phyloP scores from a whole-genome alignment of 2,888 invertebrate species.

The Lamellibrachia columna region DNA sequence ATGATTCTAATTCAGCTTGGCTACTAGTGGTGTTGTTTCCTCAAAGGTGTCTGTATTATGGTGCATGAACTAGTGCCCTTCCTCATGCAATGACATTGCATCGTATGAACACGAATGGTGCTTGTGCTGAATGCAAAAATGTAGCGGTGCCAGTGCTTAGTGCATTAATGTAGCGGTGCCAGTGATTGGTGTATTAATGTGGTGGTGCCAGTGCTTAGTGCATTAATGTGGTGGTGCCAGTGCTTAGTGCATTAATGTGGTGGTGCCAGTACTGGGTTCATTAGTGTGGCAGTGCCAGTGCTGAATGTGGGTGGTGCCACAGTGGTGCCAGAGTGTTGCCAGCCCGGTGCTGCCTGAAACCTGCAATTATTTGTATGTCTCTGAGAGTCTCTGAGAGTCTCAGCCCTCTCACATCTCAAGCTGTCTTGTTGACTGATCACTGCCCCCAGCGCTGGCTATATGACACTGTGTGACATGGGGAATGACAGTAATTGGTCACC shows the following conservation, averaged over 20 bases:
- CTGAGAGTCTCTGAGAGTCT: not conserved
- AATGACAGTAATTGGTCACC: not conserved
- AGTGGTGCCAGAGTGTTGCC: not conserved
- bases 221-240: too few relatives aligned
- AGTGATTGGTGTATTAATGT: too few relatives aligned
- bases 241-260: too few relatives aligned
- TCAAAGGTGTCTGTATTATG: not conserved
- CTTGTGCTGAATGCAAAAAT: not conserved
- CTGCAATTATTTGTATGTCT: constrained; percentile 4
- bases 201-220: too few relatives aligned
- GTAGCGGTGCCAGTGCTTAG: not conserved
- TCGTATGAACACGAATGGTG: not conserved
- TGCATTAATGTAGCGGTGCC: too few relatives aligned
- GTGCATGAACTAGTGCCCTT: not conserved
- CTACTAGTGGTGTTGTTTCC: not conserved
- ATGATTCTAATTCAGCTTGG: too few relatives aligned
- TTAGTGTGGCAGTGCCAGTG: not conserved
- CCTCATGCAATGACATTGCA: not conserved
- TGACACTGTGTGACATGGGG: not conserved
- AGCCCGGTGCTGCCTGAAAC: not conserved
- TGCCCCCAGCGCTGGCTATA: not conserved
- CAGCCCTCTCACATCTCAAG: not conserved
- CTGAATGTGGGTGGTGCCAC: not conserved
- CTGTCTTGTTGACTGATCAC: not conserved
- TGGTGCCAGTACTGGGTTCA: too few relatives aligned